Evolutionary conservation across 2,797 vertebrate species (phyloP).

Genomic region (Nannoperca australis): DNA sequence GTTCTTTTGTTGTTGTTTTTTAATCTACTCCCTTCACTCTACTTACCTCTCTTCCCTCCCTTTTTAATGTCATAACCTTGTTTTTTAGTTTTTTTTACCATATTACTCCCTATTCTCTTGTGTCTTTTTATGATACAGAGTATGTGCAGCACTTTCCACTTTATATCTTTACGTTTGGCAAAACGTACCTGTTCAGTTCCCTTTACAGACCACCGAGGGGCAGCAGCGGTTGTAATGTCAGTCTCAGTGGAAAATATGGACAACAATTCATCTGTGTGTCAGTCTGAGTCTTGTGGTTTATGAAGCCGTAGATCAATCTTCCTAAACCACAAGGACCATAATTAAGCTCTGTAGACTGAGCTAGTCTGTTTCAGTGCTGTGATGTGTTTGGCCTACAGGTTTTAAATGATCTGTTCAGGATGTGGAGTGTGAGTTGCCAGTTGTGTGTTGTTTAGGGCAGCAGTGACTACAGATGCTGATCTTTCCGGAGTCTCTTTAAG

Average conservation of each 20-base stretch:
- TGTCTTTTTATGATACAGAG: background rate
- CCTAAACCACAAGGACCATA: slow-evolving; percentile 13
- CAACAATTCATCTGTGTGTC: slow-evolving; percentile 25
- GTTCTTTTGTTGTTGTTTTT: slow-evolving; percentile 37
- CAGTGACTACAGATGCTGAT: slow-evolving; percentile 1
- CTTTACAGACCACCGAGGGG: slow-evolving; percentile 58
- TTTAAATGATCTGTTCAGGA: slow-evolving; percentile 32
- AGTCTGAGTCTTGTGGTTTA: slow-evolving; percentile 18
- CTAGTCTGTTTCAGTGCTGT: background rate
- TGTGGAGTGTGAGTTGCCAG: background rate
- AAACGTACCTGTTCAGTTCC: slow-evolving; percentile 27
- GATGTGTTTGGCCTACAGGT: slow-evolving; percentile 4
- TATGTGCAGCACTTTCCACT: background rate
- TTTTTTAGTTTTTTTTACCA: background rate
- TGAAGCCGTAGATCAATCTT: slow-evolving; percentile 18
- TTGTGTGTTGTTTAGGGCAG: background rate
- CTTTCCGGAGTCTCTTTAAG: slow-evolving; percentile 13
- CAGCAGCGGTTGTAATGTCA: slow-evolving; percentile 45
- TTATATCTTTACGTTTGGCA: background rate
- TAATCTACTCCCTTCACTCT: slow-evolving; percentile 13
- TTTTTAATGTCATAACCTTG: background rate
- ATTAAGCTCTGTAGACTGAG: background rate
- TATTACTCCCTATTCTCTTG: background rate
- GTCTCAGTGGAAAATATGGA: slow-evolving; percentile 31
- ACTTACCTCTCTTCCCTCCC: background rate